Evolutionary conservation across 2,797 vertebrate genomes (phyloP).

Genomic region (Cossypha heuglini): DNA sequence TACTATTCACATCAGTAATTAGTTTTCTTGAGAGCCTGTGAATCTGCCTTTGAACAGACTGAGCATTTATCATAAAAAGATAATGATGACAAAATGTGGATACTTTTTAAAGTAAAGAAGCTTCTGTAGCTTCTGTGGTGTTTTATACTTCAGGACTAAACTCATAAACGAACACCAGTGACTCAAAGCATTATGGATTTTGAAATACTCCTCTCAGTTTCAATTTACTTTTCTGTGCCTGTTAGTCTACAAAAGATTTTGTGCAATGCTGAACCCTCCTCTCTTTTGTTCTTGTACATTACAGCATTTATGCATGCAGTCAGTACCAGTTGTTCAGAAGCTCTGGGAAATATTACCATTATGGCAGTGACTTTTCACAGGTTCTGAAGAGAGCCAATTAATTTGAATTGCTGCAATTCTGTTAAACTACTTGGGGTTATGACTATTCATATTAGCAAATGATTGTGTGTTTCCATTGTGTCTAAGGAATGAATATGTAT

Average conservation of each 20-base stretch:
- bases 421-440: background rate
- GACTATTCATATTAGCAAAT: background rate
- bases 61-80: background rate
- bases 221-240: background rate
- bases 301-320: background rate
- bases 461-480: background rate
- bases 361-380: background rate
- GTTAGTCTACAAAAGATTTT: background rate
- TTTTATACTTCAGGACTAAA: background rate
- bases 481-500: background rate
- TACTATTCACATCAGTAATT: background rate
- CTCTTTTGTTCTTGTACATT: background rate
- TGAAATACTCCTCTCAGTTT: background rate
- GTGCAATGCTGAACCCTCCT: background rate
- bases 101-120: background rate
- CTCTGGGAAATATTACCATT: background rate
- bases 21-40: background rate
- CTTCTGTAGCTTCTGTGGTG: background rate
- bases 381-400: background rate
- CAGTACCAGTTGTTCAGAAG: background rate
- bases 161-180: background rate
- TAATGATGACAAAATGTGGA: background rate
- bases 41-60: background rate
- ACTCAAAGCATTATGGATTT: background rate
- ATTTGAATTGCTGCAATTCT: background rate